Evolutionary conservation across 1,140 invertebrate species (phyloP).

Genomic region (Steinernema feltiae): DNA sequence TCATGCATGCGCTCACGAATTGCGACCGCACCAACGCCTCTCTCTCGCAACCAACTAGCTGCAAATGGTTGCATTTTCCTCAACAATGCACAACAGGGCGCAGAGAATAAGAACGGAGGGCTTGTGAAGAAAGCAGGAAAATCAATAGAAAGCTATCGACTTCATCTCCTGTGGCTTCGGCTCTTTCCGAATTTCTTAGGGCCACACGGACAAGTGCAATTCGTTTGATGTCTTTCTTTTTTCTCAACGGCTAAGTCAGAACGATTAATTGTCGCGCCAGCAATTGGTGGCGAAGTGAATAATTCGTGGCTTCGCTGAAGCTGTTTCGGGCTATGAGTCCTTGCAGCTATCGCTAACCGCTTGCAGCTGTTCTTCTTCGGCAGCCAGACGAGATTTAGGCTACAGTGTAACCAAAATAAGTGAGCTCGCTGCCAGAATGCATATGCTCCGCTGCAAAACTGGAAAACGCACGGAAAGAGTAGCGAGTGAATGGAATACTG

Average conservation of each 20-base stretch:
- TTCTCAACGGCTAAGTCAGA: not conserved
- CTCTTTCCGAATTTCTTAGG: not conserved
- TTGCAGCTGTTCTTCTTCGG: not conserved
- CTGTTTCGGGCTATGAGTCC: too few species aligned
- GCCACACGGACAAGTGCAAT: not conserved
- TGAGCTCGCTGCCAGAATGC: not conserved
- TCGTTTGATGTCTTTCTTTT: not conserved
- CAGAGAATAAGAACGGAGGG: conserved; percentile 2
- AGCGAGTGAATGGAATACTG: too few species aligned
- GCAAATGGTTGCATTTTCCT: not conserved
- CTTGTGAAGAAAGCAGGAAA: conserved; percentile 1
- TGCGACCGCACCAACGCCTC: too few species aligned
- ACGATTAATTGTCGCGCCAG: not conserved
- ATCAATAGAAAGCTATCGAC: conserved; percentile 13
- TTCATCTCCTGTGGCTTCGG: not conserved
- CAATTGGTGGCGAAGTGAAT: too few species aligned
- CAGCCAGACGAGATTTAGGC: not conserved
- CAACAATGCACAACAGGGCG: conserved; percentile 9
- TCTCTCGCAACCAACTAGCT: not conserved
- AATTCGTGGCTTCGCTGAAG: too few species aligned
- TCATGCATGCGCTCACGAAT: not conserved
- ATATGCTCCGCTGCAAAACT: too few species aligned
- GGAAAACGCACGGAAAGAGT: not conserved
- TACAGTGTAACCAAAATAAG: not conserved
- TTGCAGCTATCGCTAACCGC: not conserved